Percentiles rank a stretch among this genome's conserved stretches.
phyloP scores from a whole-genome alignment of 1,140 invertebrate species.

The Ditylenchus dipsaci region DNA sequence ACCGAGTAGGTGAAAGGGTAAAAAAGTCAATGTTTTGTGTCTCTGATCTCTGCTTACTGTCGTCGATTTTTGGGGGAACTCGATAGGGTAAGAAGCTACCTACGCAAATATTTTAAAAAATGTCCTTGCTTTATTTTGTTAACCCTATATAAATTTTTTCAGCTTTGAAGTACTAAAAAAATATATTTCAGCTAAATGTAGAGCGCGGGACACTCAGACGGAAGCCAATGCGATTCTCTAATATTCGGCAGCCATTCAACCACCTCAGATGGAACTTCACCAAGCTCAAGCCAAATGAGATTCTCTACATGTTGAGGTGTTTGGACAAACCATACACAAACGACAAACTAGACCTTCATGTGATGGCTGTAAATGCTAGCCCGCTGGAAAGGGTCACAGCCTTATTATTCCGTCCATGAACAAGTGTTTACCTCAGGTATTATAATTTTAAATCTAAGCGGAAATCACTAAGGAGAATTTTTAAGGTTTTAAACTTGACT shows the following conservation, averaged over 20 bases:
- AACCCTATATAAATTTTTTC: too few relatives aligned
- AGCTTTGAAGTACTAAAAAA: too few relatives aligned
- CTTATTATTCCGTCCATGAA: constrained; percentile 48
- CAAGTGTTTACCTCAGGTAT: constrained; percentile 52
- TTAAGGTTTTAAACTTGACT: constrained; percentile 42
- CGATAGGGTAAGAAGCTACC: too few relatives aligned
- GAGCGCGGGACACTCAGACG: constrained; percentile 50
- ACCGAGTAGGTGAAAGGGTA: too few relatives aligned
- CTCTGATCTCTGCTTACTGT: too few relatives aligned
- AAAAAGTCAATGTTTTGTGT: too few relatives aligned
- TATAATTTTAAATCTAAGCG: too few relatives aligned
- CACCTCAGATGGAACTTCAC: constrained; percentile 54
- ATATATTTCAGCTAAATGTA: constrained; percentile 48
- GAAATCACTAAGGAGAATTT: too few relatives aligned
- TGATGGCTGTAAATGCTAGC: constrained; percentile 51
- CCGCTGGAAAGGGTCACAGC: constrained; percentile 52
- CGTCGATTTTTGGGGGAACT: too few relatives aligned
- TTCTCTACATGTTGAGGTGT: constrained; percentile 25
- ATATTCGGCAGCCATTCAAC: constrained; percentile 52
- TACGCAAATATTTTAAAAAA: too few relatives aligned
- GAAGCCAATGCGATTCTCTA: constrained; percentile 52
- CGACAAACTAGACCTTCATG: constrained; percentile 43
- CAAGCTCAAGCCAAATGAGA: constrained; percentile 40
- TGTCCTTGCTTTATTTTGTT: too few relatives aligned
- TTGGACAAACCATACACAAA: constrained; percentile 39